Evolutionary conservation across 2,113 vertebrate genomes (phyloP).

Genomic region (Uropsilus gracilis): DNA sequence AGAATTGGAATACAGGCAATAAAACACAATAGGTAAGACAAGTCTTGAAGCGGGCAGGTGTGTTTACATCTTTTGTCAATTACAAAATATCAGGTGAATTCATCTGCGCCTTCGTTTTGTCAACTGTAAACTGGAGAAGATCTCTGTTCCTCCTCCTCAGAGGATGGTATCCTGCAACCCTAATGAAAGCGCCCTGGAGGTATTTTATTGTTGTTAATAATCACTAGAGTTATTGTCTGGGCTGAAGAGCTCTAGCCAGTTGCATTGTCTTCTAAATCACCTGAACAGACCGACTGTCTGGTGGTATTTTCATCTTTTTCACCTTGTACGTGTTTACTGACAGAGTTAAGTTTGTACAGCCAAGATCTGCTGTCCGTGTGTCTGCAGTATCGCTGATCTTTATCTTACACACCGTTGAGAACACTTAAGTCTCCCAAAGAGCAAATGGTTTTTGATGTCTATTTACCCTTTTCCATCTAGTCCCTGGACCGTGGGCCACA

Average conservation of each 20-base stretch:
- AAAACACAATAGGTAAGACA: slow-evolving; percentile 1
- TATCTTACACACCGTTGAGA: neutral
- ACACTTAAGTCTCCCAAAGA: neutral
- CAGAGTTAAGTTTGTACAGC: no score
- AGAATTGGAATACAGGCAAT: neutral
- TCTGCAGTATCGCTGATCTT: no score
- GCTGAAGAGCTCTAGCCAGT: neutral
- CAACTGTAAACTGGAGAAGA: neutral
- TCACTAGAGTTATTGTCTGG: neutral
- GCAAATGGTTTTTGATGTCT: slow-evolving; percentile 28
- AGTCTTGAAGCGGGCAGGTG: neutral
- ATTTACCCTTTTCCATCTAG: neutral
- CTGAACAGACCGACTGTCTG: neutral
- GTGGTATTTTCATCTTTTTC: no score
- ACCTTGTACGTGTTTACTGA: no score
- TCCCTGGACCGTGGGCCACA: neutral
- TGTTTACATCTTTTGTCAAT: slow-evolving; percentile 14
- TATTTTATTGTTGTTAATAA: slow-evolving; percentile 8
- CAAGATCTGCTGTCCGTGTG: neutral
- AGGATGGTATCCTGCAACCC: neutral
- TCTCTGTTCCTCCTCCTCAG: neutral
- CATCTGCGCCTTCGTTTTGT: neutral
- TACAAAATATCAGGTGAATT: neutral
- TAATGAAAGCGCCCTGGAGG: neutral
- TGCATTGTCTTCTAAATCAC: neutral